A percentile compares a stretch with the other conserved stretches of the same genome.
Evolutionary conservation across 2,797 vertebrate genomes (phyloP).

Genomic region (Neomorphus geoffroyi): DNA sequence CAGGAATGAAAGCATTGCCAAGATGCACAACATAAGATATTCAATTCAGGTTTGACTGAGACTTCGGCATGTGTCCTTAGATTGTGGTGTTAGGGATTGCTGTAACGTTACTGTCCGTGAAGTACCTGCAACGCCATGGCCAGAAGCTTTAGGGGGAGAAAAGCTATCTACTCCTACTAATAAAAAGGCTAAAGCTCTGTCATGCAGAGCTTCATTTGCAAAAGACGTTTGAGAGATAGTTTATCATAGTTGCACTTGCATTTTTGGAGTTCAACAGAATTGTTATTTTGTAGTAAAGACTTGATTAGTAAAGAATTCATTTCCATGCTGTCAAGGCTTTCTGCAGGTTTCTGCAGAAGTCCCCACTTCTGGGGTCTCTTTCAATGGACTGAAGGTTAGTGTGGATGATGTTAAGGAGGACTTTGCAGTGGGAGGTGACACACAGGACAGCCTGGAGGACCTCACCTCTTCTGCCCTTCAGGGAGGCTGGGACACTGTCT

Average conservation of each 20-base stretch:
- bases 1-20: neutral
- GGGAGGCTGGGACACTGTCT: neutral
- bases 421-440: neutral
- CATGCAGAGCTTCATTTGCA: neutral
- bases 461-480: neutral
- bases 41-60: neutral
- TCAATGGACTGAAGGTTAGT: neutral
- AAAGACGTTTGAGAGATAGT: neutral
- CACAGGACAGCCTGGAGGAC: neutral
- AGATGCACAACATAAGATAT: neutral
- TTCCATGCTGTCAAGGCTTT: neutral
- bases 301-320: neutral
- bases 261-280: neutral
- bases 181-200: neutral
- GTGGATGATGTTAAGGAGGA: neutral
- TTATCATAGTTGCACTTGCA: neutral
- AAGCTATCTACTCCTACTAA: neutral
- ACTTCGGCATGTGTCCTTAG: neutral
- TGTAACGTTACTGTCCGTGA: neutral
- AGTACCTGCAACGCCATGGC: fast-evolving
- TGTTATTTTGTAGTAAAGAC: neutral
- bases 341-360: neutral
- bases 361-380: neutral
- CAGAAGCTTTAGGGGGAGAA: neutral
- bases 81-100: neutral